phyloP scores from a whole-genome alignment of 2,888 invertebrate species.

The Dryobotodes eremita region DNA sequence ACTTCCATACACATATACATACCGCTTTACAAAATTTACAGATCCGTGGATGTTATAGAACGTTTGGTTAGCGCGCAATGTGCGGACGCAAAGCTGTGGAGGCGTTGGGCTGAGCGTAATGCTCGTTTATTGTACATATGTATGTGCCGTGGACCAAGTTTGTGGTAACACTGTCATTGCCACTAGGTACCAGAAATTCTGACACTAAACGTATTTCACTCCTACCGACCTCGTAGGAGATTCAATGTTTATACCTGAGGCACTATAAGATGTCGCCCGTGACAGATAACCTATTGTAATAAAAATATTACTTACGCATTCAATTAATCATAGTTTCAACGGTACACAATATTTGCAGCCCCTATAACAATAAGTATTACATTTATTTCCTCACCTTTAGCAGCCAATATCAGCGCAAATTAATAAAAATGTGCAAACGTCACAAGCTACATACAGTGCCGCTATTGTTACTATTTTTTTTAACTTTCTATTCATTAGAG shows the following conservation, averaged over 20 bases:
- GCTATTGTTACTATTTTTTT: not conserved
- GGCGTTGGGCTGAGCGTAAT: slow-evolving; percentile 1
- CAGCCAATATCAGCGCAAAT: not conserved
- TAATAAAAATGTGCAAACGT: not conserved
- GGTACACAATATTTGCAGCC: not conserved
- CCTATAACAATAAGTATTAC: not conserved
- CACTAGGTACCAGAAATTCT: slow-evolving; percentile 10
- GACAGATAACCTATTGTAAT: too few relatives aligned
- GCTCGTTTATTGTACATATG: not conserved
- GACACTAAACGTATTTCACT: slow-evolving; percentile 12
- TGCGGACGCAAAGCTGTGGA: slow-evolving; percentile 36
- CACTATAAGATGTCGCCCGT: not conserved
- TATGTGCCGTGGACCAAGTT: not conserved
- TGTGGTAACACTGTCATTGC: slow-evolving; percentile 13
- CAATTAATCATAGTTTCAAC: not conserved
- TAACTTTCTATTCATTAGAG: too few relatives aligned
- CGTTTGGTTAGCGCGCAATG: slow-evolving; percentile 31
- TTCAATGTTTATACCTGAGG: not conserved
- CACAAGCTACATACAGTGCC: not conserved
- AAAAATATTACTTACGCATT: too few relatives aligned
- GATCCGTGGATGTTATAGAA: not conserved
- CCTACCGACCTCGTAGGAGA: too few relatives aligned
- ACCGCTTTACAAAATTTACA: not conserved
- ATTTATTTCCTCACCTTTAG: not conserved
- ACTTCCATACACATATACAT: not conserved